A percentile compares a stretch with the other conserved stretches of the same genome.
phyloP scores from a whole-genome alignment of 2,113 vertebrate genomes.

The Oceanodroma tethys region DNA sequence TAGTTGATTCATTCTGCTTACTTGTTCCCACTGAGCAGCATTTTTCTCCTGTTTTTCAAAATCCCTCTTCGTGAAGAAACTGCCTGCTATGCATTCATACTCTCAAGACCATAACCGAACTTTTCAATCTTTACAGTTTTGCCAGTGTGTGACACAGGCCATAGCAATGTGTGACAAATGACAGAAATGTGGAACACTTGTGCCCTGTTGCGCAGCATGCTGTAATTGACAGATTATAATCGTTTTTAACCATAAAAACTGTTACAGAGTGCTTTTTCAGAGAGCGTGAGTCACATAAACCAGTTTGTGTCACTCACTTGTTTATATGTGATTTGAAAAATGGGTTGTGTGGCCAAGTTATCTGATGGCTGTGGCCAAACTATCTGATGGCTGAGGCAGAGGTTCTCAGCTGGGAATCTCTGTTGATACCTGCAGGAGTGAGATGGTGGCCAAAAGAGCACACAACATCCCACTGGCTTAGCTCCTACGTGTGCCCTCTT shows the following conservation, averaged over 20 bases:
- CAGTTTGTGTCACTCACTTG: neutral
- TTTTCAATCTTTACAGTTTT: slow-evolving; percentile 8
- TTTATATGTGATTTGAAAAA: neutral
- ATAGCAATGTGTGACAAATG: slow-evolving; percentile 56
- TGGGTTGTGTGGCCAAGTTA: neutral
- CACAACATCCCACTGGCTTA: neutral
- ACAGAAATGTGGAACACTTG: slow-evolving; percentile 50
- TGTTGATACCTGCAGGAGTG: neutral
- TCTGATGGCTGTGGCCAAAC: neutral
- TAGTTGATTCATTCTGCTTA: neutral
- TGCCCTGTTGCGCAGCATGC: neutral
- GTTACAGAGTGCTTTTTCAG: neutral
- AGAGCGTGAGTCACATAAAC: neutral
- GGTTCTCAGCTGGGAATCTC: neutral
- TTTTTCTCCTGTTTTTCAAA: neutral
- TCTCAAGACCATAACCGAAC: neutral
- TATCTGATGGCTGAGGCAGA: neutral
- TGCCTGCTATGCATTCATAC: neutral
- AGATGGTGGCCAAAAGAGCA: neutral
- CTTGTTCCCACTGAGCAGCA: neutral
- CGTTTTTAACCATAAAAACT: neutral
- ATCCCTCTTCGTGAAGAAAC: neutral
- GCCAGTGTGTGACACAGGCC: slow-evolving; percentile 31
- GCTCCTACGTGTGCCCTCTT: neutral
- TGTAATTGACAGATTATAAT: slow-evolving; percentile 11